These are phyloP conservation scores for Laticauda laticaudata DNA, from an alignment of 2,113 vertebrate genomes.

Conservation along the genomic window DNA sequence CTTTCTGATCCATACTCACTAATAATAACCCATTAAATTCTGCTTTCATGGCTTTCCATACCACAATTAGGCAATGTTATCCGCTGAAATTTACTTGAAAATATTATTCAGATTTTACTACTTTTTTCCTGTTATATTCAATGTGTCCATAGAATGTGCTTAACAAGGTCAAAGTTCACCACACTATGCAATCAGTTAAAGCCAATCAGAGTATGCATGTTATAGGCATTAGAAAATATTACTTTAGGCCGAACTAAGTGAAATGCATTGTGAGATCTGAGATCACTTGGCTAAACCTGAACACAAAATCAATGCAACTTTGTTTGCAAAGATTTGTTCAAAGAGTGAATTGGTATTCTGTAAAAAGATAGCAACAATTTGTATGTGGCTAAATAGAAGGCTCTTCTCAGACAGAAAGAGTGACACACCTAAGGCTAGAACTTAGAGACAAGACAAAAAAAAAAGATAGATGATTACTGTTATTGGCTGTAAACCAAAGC, in stretches of 20 bases:
- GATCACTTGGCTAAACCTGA: background rate
- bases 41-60: background rate
- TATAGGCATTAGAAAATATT: background rate
- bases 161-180: background rate
- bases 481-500: conserved; percentile 24
- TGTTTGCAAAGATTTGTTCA: conserved; percentile 47
- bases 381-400: conserved; percentile 65
- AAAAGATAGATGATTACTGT: conserved; percentile 49
- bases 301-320: conserved; percentile 4
- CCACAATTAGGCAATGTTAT: background rate
- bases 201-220: background rate
- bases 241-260: background rate
- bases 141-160: background rate
- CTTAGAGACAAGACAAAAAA: conserved; percentile 43
- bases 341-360: conserved; percentile 61
- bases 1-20: background rate
- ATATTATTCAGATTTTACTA: background rate
- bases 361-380: conserved; percentile 53
- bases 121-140: background rate
- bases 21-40: background rate
- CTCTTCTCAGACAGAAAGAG: conserved; percentile 61
- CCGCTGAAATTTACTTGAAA: background rate
- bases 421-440: conserved; percentile 69
- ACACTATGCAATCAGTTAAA: background rate
- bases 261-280: background rate